Conservation (phyloP, 2,113 vertebrate species). For the Mirza zaza region DNA sequence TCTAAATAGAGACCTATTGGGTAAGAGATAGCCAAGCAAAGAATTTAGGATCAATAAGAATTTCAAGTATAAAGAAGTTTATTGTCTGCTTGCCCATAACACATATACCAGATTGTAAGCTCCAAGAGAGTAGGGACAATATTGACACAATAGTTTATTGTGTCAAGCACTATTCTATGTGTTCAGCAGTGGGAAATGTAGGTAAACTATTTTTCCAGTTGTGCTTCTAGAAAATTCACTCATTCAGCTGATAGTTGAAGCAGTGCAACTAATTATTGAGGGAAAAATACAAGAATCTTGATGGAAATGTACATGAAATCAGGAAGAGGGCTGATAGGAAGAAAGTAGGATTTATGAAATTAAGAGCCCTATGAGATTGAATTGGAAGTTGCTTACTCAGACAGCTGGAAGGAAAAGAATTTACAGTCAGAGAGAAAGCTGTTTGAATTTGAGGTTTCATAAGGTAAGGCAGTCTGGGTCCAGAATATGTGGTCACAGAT, state of each 20-base stretch:
- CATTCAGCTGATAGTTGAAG: background rate
- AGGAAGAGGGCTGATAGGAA: background rate
- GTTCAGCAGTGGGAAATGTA: background rate
- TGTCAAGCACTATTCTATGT: background rate
- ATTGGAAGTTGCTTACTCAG: background rate
- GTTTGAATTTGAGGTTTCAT: background rate
- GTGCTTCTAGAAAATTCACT: conserved; percentile 5
- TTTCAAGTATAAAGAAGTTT: background rate
- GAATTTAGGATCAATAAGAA: background rate
- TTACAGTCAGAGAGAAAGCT: background rate
- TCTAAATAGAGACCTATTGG: background rate
- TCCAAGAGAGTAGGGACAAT: background rate
- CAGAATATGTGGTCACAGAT: background rate
- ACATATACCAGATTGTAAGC: background rate
- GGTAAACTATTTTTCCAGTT: background rate
- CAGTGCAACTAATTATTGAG: background rate
- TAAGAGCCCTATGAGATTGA: background rate
- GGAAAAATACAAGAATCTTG: background rate
- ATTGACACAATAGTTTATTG: background rate
- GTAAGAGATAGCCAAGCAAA: background rate
- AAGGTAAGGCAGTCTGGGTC: background rate
- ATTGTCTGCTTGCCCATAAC: background rate
- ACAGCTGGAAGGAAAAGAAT: background rate
- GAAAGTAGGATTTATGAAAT: background rate
- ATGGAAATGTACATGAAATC: background rate